phyloP scores from a whole-genome alignment of 2,797 vertebrate species.

The Coregonus sp. region DNA sequence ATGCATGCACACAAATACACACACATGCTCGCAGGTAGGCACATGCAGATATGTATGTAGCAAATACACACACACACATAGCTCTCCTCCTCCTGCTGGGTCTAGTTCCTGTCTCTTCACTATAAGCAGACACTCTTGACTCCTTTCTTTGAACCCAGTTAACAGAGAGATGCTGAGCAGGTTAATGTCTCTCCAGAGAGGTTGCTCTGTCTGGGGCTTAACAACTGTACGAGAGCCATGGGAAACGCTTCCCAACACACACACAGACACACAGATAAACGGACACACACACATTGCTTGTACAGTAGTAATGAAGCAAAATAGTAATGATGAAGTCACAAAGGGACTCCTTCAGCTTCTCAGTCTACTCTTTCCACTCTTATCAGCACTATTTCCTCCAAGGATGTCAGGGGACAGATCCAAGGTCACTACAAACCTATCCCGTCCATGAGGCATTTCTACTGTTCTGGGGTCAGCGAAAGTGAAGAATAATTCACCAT shows the following conservation, averaged over 20 bases:
- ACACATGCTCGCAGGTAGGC: no score
- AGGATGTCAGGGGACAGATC: conserved; percentile 1
- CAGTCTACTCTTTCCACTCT: not conserved
- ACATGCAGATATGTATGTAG: not conserved
- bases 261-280: no score
- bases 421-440: conserved; percentile 21
- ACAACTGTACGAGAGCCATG: conserved; percentile 47
- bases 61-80: conserved; percentile 24
- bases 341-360: not conserved
- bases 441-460: conserved; percentile 11
- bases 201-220: conserved; percentile 16
- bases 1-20: no score
- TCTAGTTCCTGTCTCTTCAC: conserved; percentile 60
- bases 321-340: conserved; percentile 30
- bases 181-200: conserved; percentile 67
- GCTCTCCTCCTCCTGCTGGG: not conserved
- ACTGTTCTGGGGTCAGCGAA: conserved; percentile 3
- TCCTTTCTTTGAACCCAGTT: conserved; percentile 47
- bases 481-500: conserved; percentile 10
- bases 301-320: conserved; percentile 18
- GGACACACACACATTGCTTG: conserved; percentile 31
- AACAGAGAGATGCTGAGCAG: conserved; percentile 62
- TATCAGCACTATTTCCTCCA: not conserved
- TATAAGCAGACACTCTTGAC: conserved; percentile 52
- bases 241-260: conserved; percentile 42